Evolutionary conservation across 2,113 vertebrate species (phyloP).

Genomic region (Syngnathus floridae): DNA sequence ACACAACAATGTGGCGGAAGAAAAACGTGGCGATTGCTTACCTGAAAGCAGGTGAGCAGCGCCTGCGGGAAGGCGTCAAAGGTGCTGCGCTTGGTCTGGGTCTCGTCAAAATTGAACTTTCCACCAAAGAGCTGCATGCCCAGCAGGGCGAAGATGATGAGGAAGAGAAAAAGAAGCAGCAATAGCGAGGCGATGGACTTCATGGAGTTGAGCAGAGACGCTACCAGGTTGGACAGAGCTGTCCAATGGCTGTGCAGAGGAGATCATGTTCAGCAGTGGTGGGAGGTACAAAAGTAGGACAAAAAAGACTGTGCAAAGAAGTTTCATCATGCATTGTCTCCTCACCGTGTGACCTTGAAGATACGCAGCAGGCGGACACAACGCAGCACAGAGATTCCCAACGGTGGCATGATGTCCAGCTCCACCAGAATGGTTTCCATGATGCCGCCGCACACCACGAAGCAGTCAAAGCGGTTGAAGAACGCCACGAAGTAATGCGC

Average conservation of each 20-base stretch:
- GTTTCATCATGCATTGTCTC: background rate
- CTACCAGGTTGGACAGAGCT: conserved; percentile 88
- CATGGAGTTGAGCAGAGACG: conserved; percentile 92
- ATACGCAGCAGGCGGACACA: conserved; percentile 86
- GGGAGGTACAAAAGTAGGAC: no score
- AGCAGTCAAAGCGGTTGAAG: conserved; percentile 93
- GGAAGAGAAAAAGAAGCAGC: conserved; percentile 93
- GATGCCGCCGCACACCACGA: conserved; percentile 88
- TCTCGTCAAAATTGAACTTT: conserved; percentile 94
- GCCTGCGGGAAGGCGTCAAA: conserved; percentile 93
- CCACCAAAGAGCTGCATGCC: conserved; percentile 97
- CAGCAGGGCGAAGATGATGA: conserved; percentile 93
- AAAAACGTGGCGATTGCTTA: conserved; percentile 21
- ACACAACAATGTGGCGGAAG: background rate
- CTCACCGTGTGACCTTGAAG: conserved; percentile 88
- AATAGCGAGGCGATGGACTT: conserved; percentile 92
- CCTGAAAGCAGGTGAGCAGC: conserved; percentile 88
- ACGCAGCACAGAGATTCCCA: conserved; percentile 87
- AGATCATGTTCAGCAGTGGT: conserved; percentile 7
- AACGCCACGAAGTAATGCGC: conserved; percentile 82
- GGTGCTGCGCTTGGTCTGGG: conserved; percentile 90
- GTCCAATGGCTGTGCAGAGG: conserved; percentile 81
- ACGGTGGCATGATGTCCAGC: conserved; percentile 76
- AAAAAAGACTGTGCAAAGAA: background rate
- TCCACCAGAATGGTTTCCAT: conserved; percentile 86